Evolutionary conservation across 2,888 invertebrate species (phyloP).

Genomic region (Drosophila paucipuncta): DNA sequence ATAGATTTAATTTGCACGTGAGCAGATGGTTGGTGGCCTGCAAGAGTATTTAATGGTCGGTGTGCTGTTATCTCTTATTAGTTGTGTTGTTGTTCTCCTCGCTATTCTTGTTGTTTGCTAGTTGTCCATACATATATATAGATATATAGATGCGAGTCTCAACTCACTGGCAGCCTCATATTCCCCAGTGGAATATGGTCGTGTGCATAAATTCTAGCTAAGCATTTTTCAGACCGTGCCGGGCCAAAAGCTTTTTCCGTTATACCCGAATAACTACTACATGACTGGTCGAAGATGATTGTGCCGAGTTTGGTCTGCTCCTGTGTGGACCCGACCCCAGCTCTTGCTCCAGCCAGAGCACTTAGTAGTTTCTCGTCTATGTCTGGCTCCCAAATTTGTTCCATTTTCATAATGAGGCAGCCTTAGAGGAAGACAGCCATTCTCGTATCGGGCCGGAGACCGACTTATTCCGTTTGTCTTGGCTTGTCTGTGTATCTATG

Average conservation of each 20-base stretch:
- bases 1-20: background rate
- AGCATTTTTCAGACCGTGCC: conserved; percentile 42
- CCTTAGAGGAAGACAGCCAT: conserved; percentile 33
- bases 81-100: conserved; percentile 41
- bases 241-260: conserved; percentile 21
- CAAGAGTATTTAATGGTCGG: background rate
- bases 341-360: conserved; percentile 14
- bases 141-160: conserved; percentile 33
- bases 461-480: conserved; percentile 9
- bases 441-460: conserved; percentile 8
- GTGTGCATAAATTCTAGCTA: conserved; percentile 71
- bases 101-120: conserved; percentile 45
- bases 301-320: conserved; percentile 15
- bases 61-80: conserved; percentile 2
- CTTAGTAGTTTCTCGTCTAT: conserved; percentile 37
- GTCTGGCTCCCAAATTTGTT: conserved; percentile 58
- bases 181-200: conserved; percentile 77
- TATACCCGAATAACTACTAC: conserved; percentile 11
- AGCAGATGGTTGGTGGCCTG: background rate
- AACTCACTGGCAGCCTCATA: conserved; percentile 34
- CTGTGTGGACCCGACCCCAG: conserved; percentile 7
- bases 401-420: conserved; percentile 77
- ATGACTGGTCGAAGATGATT: conserved; percentile 34
- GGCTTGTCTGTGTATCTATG: conserved; percentile 16
- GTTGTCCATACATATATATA: conserved; percentile 14